A percentile compares a stretch with the other conserved stretches of the same genome.
These are phyloP conservation scores for Phortica magna DNA, from an alignment of 2,888 invertebrate genomes.

Conservation along the genomic window DNA sequence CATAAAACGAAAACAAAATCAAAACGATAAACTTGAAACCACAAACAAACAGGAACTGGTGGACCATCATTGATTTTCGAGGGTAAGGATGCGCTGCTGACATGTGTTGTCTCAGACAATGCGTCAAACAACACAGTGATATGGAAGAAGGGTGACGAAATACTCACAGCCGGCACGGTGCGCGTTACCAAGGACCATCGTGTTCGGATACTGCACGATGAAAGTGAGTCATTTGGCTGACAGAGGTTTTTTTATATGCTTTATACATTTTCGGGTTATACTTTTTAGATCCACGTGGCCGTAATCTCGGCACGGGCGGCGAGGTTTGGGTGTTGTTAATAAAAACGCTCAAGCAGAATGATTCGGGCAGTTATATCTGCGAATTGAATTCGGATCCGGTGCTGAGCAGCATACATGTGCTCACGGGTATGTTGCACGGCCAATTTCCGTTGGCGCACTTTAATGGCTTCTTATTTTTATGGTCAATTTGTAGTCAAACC, in stretches of 20 bases:
- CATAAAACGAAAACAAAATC: background rate
- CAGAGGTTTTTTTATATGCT: background rate
- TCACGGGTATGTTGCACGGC: constrained; percentile 81
- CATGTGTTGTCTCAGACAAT: constrained; percentile 86
- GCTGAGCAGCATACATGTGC: constrained; percentile 87
- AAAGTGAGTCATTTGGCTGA: constrained; percentile 79
- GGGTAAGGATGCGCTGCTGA: constrained; percentile 88
- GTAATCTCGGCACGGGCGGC: constrained; percentile 80
- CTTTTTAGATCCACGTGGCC: constrained; percentile 69
- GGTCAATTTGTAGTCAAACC: constrained; percentile 59
- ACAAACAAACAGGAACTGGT: constrained; percentile 69
- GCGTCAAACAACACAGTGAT: constrained; percentile 83
- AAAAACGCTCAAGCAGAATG: constrained; percentile 83
- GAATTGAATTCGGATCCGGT: constrained; percentile 90
- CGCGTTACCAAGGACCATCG: constrained; percentile 87
- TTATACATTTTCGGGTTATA: background rate
- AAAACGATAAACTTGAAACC: background rate
- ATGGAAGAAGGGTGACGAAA: constrained; percentile 86
- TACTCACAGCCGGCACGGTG: constrained; percentile 87
- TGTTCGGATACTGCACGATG: constrained; percentile 87
- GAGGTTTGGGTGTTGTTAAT: constrained; percentile 92
- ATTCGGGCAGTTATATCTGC: constrained; percentile 89
- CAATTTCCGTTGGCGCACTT: background rate
- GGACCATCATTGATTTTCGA: constrained; percentile 80
- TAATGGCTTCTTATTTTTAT: constrained; percentile 17